These are phyloP conservation scores for Gonocerus acuteangulatus DNA, from an alignment of 2,888 invertebrate species.

Conservation along the genomic window DNA sequence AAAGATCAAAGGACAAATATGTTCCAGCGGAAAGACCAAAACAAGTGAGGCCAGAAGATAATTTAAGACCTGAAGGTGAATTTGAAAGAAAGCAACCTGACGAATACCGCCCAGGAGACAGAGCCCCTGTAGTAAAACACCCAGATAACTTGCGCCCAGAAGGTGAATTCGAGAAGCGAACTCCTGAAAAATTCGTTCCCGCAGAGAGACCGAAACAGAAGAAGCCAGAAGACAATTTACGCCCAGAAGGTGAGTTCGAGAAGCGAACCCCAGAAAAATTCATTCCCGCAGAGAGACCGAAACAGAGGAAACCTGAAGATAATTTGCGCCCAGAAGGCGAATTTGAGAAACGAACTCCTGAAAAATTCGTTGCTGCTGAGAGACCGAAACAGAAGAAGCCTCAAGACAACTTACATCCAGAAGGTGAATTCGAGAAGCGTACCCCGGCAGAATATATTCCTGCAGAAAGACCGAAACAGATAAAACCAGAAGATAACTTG, in stretches of 20 bases:
- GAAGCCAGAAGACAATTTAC: slow-evolving; percentile 44
- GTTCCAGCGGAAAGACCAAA: slow-evolving; percentile 45
- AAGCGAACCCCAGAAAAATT: slow-evolving; percentile 45
- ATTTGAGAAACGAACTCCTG: slow-evolving; percentile 46
- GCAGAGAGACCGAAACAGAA: slow-evolving; percentile 51
- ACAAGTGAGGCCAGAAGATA: slow-evolving; percentile 47
- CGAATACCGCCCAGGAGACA: slow-evolving; percentile 45
- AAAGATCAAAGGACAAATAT: slow-evolving; percentile 37
- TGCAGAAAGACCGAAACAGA: slow-evolving; percentile 43
- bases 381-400: slow-evolving; percentile 42
- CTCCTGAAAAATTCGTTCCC: slow-evolving; percentile 44
- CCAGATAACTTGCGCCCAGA: slow-evolving; percentile 52
- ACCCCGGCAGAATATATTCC: slow-evolving; percentile 50
- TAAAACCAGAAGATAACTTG: slow-evolving; percentile 49
- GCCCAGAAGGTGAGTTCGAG: slow-evolving; percentile 50
- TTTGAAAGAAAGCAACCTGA: slow-evolving; percentile 42
- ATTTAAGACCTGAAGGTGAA: slow-evolving; percentile 48
- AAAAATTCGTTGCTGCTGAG: slow-evolving; percentile 36
- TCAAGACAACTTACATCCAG: slow-evolving; percentile 44
- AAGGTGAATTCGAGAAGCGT: slow-evolving; percentile 54
- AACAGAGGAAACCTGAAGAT: slow-evolving; percentile 49
- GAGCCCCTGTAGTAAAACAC: slow-evolving; percentile 44
- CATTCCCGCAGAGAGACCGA: slow-evolving; percentile 41
- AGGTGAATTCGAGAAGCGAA: slow-evolving; percentile 49
- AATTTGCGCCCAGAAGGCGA: slow-evolving; percentile 53